Evolutionary conservation across 2,113 vertebrate genomes (phyloP).

Genomic region (Bubo scandiacus): DNA sequence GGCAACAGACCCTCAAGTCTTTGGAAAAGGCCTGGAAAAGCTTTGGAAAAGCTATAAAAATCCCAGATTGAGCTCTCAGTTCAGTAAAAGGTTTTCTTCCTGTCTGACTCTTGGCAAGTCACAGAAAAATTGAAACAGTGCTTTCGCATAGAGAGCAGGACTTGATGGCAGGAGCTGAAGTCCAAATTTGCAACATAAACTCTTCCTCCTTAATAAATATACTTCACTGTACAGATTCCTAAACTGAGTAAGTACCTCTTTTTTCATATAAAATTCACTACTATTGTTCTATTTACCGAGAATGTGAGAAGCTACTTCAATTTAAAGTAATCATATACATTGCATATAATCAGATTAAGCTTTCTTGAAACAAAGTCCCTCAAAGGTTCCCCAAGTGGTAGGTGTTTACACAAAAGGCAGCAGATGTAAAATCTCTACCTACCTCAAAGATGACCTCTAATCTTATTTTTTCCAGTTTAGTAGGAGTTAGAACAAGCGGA

Average conservation of each 20-base stretch:
- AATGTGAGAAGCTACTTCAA: neutral
- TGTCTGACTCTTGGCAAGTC: neutral
- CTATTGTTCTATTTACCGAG: neutral
- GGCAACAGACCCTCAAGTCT: neutral
- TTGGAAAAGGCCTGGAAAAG: neutral
- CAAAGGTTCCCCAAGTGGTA: neutral
- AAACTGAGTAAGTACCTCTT: neutral
- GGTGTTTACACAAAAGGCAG: neutral
- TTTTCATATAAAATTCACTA: neutral
- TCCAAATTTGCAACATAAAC: neutral
- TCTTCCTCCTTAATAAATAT: neutral
- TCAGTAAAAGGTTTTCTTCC: neutral
- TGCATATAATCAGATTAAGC: neutral
- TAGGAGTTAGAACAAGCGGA: neutral
- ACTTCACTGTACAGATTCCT: neutral
- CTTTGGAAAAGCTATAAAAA: neutral
- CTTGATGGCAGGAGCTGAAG: neutral
- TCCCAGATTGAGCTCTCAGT: neutral
- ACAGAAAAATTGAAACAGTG: neutral
- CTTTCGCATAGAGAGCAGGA: accelerated
- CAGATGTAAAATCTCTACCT: neutral
- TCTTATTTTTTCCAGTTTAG: neutral
- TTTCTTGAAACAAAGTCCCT: neutral
- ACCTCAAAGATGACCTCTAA: accelerated
- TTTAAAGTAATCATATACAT: neutral